phyloP scores from a whole-genome alignment of 1,140 invertebrate species.

The Nephotettix cincticeps region DNA sequence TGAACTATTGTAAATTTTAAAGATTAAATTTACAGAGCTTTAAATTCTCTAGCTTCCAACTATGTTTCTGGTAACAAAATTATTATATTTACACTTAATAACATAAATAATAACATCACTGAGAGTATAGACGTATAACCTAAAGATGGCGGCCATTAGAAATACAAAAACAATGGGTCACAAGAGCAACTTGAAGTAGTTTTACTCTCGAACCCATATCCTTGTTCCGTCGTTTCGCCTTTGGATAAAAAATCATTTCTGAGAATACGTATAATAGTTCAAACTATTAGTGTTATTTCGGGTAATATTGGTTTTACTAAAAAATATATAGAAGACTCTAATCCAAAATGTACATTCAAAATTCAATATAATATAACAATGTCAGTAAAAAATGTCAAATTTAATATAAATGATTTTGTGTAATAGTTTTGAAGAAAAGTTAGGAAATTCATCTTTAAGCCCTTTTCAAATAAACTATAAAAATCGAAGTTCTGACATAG shows the following conservation, averaged over 20 bases:
- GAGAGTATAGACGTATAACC: neutral
- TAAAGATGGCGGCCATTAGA: constrained; percentile 26
- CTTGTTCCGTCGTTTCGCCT: neutral
- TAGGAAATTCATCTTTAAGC: too few relatives aligned
- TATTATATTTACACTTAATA: neutral
- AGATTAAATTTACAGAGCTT: neutral
- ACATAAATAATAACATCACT: constrained; percentile 6
- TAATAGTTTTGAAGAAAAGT: too few relatives aligned
- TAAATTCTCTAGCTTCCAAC: neutral
- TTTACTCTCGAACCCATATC: constrained; percentile 21
- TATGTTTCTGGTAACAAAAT: neutral
- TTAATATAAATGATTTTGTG: too few relatives aligned
- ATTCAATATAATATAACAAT: too few relatives aligned
- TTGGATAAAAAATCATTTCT: neutral
- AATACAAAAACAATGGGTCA: constrained; percentile 28
- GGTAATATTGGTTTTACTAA: too few relatives aligned
- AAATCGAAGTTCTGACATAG: too few relatives aligned
- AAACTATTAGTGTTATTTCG: too few relatives aligned
- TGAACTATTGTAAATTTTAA: neutral
- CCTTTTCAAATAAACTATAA: too few relatives aligned
- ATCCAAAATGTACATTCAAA: too few relatives aligned
- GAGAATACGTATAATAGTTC: too few relatives aligned
- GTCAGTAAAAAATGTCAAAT: too few relatives aligned
- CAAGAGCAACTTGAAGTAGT: neutral
- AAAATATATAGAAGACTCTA: too few relatives aligned